Conservation (phyloP, 2,797 vertebrate species). For the Sebastes cheni region DNA sequence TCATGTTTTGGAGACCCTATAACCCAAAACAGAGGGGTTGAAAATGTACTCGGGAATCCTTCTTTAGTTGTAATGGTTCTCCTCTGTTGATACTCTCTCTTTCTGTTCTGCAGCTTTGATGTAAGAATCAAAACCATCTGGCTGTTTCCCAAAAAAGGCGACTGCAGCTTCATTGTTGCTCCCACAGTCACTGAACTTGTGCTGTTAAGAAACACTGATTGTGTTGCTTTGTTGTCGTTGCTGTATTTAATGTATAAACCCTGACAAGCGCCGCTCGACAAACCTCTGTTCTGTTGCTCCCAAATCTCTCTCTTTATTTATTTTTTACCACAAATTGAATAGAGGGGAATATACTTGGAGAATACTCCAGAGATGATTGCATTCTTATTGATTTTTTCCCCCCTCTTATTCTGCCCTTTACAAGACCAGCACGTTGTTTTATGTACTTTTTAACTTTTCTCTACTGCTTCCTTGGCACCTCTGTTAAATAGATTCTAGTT, state of each 20-base stretch:
- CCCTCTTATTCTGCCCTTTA: constrained; percentile 27
- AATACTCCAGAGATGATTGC: constrained; percentile 47
- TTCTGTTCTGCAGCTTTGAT: constrained; percentile 30
- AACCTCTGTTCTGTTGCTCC: constrained; percentile 10
- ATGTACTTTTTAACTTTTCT: constrained; percentile 4
- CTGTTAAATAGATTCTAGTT: constrained; percentile 13
- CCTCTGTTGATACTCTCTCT: constrained; percentile 1
- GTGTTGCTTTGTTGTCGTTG: constrained; percentile 20
- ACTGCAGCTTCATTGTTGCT: constrained; percentile 12
- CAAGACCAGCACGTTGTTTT: constrained; percentile 30
- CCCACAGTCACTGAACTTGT: constrained; percentile 15
- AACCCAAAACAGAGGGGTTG: constrained; percentile 6
- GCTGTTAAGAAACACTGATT: constrained; percentile 12
- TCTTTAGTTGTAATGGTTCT: constrained; percentile 1
- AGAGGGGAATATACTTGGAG: constrained; percentile 24
- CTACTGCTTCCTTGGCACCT: not conserved
- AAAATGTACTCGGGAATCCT: not conserved
- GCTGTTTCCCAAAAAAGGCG: constrained; percentile 8
- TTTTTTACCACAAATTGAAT: constrained; percentile 28
- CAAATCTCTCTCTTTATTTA: constrained; percentile 15
- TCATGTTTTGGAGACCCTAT: constrained; percentile 3
- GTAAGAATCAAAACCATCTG: constrained; percentile 18
- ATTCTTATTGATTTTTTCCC: constrained; percentile 49
- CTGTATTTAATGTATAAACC: constrained; percentile 38
- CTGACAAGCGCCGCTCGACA: constrained; percentile 19